Base-by-base conservation (phyloP, 2,113 vertebrate species). In the Erythrocercus mccallii region DNA sequence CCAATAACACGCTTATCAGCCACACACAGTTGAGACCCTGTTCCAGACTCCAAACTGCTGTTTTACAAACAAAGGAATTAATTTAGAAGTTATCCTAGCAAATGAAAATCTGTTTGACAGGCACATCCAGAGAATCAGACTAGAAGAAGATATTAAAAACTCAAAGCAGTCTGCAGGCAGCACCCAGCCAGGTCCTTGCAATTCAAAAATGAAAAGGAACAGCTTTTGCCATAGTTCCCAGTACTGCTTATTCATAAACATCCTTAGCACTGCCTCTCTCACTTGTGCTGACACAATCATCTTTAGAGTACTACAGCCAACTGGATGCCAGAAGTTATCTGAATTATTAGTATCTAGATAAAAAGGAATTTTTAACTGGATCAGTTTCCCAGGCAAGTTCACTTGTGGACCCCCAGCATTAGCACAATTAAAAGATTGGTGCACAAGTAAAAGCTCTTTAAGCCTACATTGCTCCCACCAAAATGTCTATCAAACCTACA, bases 1-100 rank as follows among this genome's bases (percentile, higher is more conserved):
- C 20, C 37, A 60, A 8, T 5, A 80, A 54, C 1, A 0, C 0
- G 0, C 6, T n/a, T 65, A 60, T 62, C 51, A 51, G 40, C 28
- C 54, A 61, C 23, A 53, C 6, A 9, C 31, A 71, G 24, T 5
- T 18, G 37, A 74, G 40, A 78, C 27, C 11, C 17, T 37, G 17
- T 23, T 37, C 62, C 10, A 2, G 4, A 68, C 13, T 62, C 50
- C 37, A 72, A 56, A 71, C 0, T n/a, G 35, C 9, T 56, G 27
- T 33, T 79, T 40, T 30, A 56, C 21, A 80, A 81, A 87, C 38
- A 48, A 3, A 27, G 48, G 37, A 65, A 47, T 12, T 23, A 74
- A 42, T 15, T 37, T 28, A 42, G 3, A 70, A 45, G 5, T 44
- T 48, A 56, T 0, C 12, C 10, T 21, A n/a, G 19, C n/a, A 50